phyloP scores from a whole-genome alignment of 1,140 invertebrate genomes.

The Bombus consobrinus region DNA sequence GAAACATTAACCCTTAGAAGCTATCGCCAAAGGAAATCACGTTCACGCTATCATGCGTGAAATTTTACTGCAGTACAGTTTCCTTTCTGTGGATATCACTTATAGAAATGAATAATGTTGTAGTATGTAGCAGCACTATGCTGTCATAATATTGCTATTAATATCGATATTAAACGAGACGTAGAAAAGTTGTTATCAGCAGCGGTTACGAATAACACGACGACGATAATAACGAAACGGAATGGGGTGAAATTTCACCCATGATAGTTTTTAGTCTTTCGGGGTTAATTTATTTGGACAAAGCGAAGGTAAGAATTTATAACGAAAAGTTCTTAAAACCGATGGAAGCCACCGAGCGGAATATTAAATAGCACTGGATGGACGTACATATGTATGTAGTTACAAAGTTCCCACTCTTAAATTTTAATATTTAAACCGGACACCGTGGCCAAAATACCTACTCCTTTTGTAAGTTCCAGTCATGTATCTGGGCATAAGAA shows the following conservation, averaged over 20 bases:
- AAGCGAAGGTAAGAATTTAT: not conserved
- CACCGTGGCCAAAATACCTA: not conserved
- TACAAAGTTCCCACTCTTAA: conserved; percentile 12
- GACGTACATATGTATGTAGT: not conserved
- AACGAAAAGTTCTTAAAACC: not conserved
- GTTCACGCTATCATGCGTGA: not conserved
- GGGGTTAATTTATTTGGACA: not conserved
- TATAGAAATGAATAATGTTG: no score
- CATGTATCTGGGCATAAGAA: conserved; percentile 19
- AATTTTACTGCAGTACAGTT: not conserved
- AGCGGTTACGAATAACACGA: no score
- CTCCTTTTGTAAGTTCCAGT: conserved; percentile 15
- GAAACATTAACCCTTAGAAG: no score
- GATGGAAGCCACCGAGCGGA: not conserved
- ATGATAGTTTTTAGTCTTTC: not conserved
- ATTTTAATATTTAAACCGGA: conserved; percentile 41
- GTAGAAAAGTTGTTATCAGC: no score
- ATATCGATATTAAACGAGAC: no score
- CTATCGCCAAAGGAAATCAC: not conserved
- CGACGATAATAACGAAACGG: no score
- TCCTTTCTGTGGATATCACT: no score
- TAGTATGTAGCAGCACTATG: no score
- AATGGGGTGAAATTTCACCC: not conserved
- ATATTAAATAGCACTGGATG: conserved; percentile 6
- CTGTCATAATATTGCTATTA: no score